Evolutionary conservation across 2,888 invertebrate species (phyloP).

Genomic region (Epinotia ramella): DNA sequence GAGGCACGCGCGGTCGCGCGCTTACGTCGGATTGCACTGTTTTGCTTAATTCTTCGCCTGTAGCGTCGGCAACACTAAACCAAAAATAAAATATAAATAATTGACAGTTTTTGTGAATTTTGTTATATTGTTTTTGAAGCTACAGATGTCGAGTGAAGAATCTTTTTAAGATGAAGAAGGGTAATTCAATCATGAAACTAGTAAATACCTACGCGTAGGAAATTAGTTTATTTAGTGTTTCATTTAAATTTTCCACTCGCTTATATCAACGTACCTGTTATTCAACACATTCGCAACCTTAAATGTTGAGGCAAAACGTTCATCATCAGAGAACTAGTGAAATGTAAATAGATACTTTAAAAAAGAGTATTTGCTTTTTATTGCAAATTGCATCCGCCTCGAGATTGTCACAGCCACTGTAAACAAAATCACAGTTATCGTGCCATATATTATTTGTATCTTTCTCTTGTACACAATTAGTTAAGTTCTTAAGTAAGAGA

Average conservation of each 20-base stretch:
- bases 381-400: conserved; percentile 23
- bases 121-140: no score
- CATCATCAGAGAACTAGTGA: background rate
- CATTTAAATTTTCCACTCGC: background rate
- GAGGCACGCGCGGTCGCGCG: conserved; percentile 62
- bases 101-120: no score
- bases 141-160: background rate
- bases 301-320: background rate
- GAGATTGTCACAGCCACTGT: background rate
- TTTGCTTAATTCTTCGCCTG: conserved; percentile 60
- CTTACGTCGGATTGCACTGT: conserved; percentile 55
- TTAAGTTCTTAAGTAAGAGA: background rate
- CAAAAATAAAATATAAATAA: no score
- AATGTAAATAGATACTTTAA: background rate
- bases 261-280: background rate
- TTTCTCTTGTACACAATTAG: background rate
- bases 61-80: conserved; percentile 54
- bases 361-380: conserved; percentile 2
- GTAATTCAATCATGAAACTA: background rate
- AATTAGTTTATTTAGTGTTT: background rate
- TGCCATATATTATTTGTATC: background rate
- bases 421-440: background rate
- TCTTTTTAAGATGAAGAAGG: background rate
- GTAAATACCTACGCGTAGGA: background rate
- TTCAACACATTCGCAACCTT: background rate